Evolutionary conservation across 35 echinoderm and acorn worm genomes (phyloP).

Genomic region (Amphiura filiformis): DNA sequence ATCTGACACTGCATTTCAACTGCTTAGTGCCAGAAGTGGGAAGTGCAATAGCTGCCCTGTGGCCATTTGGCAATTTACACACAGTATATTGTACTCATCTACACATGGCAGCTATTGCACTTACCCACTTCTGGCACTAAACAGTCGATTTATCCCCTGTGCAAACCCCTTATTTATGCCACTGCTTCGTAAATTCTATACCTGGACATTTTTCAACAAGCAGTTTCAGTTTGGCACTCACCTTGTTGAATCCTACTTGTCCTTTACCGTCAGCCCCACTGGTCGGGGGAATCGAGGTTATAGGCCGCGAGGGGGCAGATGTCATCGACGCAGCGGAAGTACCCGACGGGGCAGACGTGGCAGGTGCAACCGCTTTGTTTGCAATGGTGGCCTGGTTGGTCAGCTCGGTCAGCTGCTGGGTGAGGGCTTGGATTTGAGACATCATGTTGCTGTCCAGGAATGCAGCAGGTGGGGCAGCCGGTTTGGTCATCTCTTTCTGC

Average conservation of each 20-base stretch:
- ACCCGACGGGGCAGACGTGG: conserved; percentile 5
- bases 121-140: no score
- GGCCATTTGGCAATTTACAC: no score
- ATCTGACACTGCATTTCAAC: background rate
- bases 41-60: no score
- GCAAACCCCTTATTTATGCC: background rate
- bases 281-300: background rate
- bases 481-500: conserved; percentile 59
- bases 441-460: conserved; percentile 62
- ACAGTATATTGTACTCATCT: no score
- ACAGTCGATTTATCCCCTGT: background rate
- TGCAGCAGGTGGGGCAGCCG: conserved; percentile 11
- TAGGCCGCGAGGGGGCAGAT: conserved; percentile 10
- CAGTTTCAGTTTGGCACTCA: no score
- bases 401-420: conserved; percentile 62
- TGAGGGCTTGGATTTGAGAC: conserved; percentile 84
- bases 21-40: no score
- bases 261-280: conserved; percentile 3
- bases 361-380: background rate
- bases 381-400: conserved; percentile 61
- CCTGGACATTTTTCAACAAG: background rate
- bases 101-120: no score
- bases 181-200: background rate
- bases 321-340: background rate
- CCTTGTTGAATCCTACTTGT: conserved; percentile 65